Conservation (phyloP, 2,888 invertebrate genomes). For the Rhogogaster chlorosoma region DNA sequence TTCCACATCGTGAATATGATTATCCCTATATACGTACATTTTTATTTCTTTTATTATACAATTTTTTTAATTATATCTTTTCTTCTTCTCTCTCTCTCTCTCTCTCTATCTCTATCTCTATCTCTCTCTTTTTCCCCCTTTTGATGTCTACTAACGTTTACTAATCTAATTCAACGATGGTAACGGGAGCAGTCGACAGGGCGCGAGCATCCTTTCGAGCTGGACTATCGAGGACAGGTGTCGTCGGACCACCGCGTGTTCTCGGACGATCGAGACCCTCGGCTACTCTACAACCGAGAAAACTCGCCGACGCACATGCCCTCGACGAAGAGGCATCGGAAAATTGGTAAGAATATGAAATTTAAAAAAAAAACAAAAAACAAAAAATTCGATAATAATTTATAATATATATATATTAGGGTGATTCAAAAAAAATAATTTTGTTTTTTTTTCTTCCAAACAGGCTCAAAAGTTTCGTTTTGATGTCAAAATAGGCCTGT, state of each 20-base stretch:
- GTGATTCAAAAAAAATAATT: too few species aligned
- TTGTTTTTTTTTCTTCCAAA: too few species aligned
- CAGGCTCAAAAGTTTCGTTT: too few species aligned
- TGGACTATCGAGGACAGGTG: slow-evolving; percentile 73
- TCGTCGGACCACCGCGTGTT: slow-evolving; percentile 74
- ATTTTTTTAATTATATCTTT: neutral
- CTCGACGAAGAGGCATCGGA: slow-evolving; percentile 81
- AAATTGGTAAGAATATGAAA: slow-evolving; percentile 73
- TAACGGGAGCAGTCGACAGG: slow-evolving; percentile 79
- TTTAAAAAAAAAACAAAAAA: too few species aligned
- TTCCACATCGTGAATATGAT: too few species aligned
- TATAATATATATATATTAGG: neutral
- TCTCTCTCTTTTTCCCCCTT: slow-evolving; percentile 39
- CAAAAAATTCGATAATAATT: slow-evolving; percentile 14
- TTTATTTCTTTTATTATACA: neutral
- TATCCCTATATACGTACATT: too few species aligned
- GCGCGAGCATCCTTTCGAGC: slow-evolving; percentile 83
- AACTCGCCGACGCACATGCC: slow-evolving; percentile 82
- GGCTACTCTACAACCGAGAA: slow-evolving; percentile 82
- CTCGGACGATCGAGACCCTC: slow-evolving; percentile 77
- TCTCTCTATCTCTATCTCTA: neutral
- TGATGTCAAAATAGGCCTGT: too few species aligned
- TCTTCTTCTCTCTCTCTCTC: neutral
- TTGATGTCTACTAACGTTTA: slow-evolving; percentile 48
- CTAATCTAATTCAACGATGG: slow-evolving; percentile 70